Percentiles rank a stretch among this genome's conserved stretches.
Evolutionary conservation across 1,140 invertebrate species (phyloP).

Genomic region (Drosophila carrolli): DNA sequence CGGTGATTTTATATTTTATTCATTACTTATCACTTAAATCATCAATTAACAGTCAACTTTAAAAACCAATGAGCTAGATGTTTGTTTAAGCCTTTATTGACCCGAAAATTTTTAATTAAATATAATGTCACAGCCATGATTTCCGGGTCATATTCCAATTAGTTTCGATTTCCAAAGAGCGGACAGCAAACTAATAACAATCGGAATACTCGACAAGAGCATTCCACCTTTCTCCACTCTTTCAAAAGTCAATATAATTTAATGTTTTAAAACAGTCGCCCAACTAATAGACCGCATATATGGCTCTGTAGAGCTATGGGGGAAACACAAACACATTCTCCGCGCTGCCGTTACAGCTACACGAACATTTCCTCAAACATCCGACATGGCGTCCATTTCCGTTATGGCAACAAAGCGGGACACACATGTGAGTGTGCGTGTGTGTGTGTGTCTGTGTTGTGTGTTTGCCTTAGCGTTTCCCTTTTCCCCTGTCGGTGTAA

Average conservation of each 20-base stretch:
- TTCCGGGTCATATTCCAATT: conserved; percentile 25
- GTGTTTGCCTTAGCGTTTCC: conserved; percentile 39
- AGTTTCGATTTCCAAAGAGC: conserved; percentile 20
- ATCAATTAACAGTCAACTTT: background rate
- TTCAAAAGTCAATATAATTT: conserved; percentile 30
- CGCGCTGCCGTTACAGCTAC: conserved; percentile 60
- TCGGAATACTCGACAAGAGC: conserved; percentile 13
- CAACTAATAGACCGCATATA: conserved; percentile 44
- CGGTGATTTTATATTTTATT: too few species aligned
- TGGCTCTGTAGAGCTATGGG: conserved; percentile 2
- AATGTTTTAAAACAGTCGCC: conserved; percentile 29
- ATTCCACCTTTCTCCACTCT: conserved; percentile 7
- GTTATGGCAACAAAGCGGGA: conserved; percentile 70
- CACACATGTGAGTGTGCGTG: conserved; percentile 18
- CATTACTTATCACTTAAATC: background rate
- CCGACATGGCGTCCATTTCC: conserved; percentile 80
- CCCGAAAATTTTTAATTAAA: conserved; percentile 19
- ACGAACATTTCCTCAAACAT: conserved; percentile 77
- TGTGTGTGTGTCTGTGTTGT: conserved; percentile 3
- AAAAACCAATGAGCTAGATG: background rate
- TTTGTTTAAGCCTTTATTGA: background rate
- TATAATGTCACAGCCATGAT: conserved; percentile 5
- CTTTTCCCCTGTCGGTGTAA: conserved; percentile 35
- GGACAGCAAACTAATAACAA: conserved; percentile 14
- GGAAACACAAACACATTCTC: conserved; percentile 49